Base-by-base conservation (phyloP, 2,113 vertebrate species). In the Talpa occidentalis region DNA sequence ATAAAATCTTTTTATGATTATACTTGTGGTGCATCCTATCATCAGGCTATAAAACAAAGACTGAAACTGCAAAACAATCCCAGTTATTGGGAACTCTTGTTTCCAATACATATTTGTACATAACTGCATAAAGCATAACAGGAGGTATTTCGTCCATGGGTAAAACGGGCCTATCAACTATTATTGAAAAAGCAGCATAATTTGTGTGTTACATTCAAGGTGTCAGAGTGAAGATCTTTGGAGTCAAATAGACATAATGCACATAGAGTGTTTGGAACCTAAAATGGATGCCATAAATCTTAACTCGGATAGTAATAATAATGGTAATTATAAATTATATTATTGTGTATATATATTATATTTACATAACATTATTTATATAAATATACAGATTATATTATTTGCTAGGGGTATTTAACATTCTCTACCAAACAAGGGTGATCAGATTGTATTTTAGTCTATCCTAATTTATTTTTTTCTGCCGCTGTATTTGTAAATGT, bases 31-130 rank as follows among this genome's bases (percentile, higher is more conserved):
- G 64, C 47, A 17, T 80, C 69, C 67, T 67, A 88, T 52, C 81
- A 93, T 81, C 30, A 21, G 52, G 78, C 69, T 83, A 28, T 24
- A 82, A 95, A 96, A 95, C 26, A 96, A 86, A 88, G 32, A 83
- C 87, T 59, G 87, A 16, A 87, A 89, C 30, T 47, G 77, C 56
- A 87, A 44, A 94, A 73, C 72, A 82, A 72, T 90, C 93, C 60
- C 84, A 94, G 30, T 72, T 83, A 74, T 73, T 93, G 76, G 22
- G 4, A 37, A 90, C 81, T 0, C 91, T 85, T 66, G 54, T 7
- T 4, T 22, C 35, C 83, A 70, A 62, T 11, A 64, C 0, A 64
- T 91, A 85, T 30, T 49, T 67, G 15, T 52, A 72, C 21, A 90
- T 79, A 47, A 80, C 66, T 90, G 9, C 4, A 95, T 78, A 24